Conservation (phyloP, 2,113 vertebrate species). For the Chaetodon auriga region DNA sequence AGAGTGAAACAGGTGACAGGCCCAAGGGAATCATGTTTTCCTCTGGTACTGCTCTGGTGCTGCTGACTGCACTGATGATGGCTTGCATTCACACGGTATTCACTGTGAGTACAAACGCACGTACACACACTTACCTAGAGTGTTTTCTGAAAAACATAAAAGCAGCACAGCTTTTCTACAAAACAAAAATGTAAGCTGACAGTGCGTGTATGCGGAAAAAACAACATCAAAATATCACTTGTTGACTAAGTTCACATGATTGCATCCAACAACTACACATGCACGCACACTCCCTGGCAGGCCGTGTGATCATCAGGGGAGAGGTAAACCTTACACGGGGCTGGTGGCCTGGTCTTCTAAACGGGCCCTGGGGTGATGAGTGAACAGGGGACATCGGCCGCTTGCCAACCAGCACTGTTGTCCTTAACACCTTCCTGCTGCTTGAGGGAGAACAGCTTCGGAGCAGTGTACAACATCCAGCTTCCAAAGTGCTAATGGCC, state of each 20-base stretch:
- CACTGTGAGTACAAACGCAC: slow-evolving; percentile 12
- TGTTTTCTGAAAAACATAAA: slow-evolving; percentile 2
- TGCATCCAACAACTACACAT: slow-evolving; percentile 13
- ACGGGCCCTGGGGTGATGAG: slow-evolving; percentile 68
- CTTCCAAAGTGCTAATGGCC: slow-evolving; percentile 51
- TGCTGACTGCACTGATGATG: slow-evolving; percentile 45
- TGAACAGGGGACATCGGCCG: slow-evolving; percentile 71
- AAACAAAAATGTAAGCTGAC: background rate
- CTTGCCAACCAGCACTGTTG: slow-evolving; percentile 75
- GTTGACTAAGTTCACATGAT: slow-evolving; percentile 35
- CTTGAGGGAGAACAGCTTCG: slow-evolving; percentile 32
- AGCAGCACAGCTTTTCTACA: background rate
- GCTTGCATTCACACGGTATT: slow-evolving; percentile 45
- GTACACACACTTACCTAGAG: background rate
- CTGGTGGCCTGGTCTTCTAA: slow-evolving; percentile 63
- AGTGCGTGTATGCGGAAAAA: slow-evolving; percentile 13
- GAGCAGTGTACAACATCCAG: slow-evolving; percentile 38
- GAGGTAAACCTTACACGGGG: slow-evolving; percentile 39
- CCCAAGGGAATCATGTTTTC: slow-evolving; percentile 75
- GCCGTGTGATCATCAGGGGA: slow-evolving; percentile 49
- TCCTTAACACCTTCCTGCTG: slow-evolving; percentile 66
- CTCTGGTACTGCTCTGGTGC: slow-evolving; percentile 54
- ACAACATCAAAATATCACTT: slow-evolving; percentile 34
- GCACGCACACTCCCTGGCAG: slow-evolving; percentile 9
- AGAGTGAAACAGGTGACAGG: slow-evolving; percentile 56